Conservation (phyloP, 2,797 vertebrate species). For the Sparus aurata region DNA sequence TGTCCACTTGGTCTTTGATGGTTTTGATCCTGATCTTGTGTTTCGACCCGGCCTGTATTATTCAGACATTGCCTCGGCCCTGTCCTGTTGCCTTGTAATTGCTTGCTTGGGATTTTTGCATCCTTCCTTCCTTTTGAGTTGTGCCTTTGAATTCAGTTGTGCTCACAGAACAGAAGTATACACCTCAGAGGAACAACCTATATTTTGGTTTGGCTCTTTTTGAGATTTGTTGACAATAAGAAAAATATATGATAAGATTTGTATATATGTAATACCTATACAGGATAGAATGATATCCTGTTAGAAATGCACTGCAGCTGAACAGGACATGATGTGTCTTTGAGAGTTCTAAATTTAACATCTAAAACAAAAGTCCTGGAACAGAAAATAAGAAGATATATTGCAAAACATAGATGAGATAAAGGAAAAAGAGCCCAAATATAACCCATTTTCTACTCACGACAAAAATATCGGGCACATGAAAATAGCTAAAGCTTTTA, state of each 20-base stretch:
- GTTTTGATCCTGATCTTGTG: no score
- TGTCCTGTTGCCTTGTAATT: no score
- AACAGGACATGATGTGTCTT: not conserved
- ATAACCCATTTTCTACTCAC: constrained; percentile 2
- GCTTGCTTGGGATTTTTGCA: no score
- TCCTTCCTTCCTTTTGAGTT: no score
- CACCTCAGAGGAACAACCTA: not conserved
- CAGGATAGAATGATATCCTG: not conserved
- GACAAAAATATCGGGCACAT: not conserved
- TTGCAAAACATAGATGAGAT: not conserved
- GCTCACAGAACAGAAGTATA: not conserved
- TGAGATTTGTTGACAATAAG: not conserved
- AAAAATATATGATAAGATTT: not conserved
- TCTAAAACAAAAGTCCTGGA: not conserved
- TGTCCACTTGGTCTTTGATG: no score
- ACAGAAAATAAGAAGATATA: not conserved
- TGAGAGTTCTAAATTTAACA: not conserved
- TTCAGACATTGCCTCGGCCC: no score
- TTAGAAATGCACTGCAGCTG: not conserved
- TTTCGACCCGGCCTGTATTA: no score
- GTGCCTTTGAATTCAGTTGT: no score
- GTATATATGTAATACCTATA: no score
- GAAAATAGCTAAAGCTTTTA: constrained; percentile 26
- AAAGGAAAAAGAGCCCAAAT: not conserved
- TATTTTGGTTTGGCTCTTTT: not conserved